Base-by-base conservation (phyloP, 2,888 invertebrate species). In the Phorcus lineatus region DNA sequence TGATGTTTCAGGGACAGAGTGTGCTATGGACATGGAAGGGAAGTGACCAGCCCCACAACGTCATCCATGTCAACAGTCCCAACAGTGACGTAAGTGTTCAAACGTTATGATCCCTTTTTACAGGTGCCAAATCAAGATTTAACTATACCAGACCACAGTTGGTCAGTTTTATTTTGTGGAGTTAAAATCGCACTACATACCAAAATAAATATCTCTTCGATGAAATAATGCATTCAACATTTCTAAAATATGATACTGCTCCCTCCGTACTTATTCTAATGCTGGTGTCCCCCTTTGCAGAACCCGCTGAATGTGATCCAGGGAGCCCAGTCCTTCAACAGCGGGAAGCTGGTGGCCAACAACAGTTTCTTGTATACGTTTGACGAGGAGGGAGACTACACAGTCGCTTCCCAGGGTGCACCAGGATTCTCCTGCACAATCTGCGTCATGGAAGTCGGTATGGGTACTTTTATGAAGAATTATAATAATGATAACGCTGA, bases 281-380 rank as follows among this genome's bases (percentile, higher is more conserved):
- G n/a, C n/a, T n/a, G n/a, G n/a, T n/a, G n/a, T n/a, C 19, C 53
- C 7, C 57, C 11, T 36, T 6, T 76, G 16, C 87, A 92, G 93
- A 86, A 90, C 54, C 92, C 92, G 1, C 82, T 92, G 62, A 92
- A 90, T 84, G 90, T 91, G 19, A 88, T 93, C 66, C 87, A 90
- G 81, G 93, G 93, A 40, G 85, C 89, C 1, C 88, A 88, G 75
- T 91, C 92, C 11, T 93, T 93, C 87, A 92, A 91, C 89, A 93
- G 93, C 82, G 93, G 93, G 9, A 90, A 90, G 67, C 91, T 90
- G 3, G 87, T 91, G 13, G 80, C 86, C 19, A 90, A 90, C 81
- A 91, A 91, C 88, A 92, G 91, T 81, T 93, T 93, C 86, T 88
- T 92, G 77, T 92, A 93, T 87, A 93, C 92, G 2, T 93, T 93